A percentile compares a stretch with the other conserved stretches of the same genome.
Evolutionary conservation across 53 echinoderm and acorn worm genomes (phyloP).

Genomic region (Astropecten irregularis): DNA sequence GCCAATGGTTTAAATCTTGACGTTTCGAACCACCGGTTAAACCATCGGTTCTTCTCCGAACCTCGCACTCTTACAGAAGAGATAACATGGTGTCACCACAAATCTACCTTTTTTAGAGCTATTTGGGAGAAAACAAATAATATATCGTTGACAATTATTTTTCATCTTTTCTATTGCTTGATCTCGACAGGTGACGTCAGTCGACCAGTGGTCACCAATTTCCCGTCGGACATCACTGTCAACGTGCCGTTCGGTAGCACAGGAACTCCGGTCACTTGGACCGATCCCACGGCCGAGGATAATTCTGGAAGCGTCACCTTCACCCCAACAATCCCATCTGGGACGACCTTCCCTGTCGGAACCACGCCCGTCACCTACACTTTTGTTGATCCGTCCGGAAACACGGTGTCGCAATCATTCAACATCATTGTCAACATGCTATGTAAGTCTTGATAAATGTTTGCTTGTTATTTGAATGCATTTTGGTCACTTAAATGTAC

Average conservation of each 20-base stretch:
- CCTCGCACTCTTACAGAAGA: too few species aligned
- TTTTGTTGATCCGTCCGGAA: constrained; percentile 60
- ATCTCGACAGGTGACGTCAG: constrained; percentile 32
- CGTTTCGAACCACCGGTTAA: too few species aligned
- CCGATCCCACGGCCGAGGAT: constrained; percentile 57
- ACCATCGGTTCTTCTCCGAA: too few species aligned
- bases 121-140: too few species aligned
- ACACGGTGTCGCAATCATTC: constrained; percentile 39
- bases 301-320: constrained; percentile 36
- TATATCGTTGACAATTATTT: neutral
- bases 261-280: constrained; percentile 57
- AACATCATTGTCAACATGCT: constrained; percentile 30
- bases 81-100: too few species aligned
- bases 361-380: constrained; percentile 63
- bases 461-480: neutral
- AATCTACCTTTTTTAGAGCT: too few species aligned
- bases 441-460: neutral
- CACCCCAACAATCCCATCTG: constrained; percentile 38
- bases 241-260: constrained; percentile 62
- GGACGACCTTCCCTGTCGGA: constrained; percentile 37
- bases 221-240: constrained; percentile 48
- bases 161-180: too few species aligned
- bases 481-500: constrained; percentile 64
- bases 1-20: too few species aligned
- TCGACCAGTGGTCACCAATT: constrained; percentile 58